Evolutionary conservation across 2,888 invertebrate genomes (phyloP).

Genomic region (Leptopilina syphax): DNA sequence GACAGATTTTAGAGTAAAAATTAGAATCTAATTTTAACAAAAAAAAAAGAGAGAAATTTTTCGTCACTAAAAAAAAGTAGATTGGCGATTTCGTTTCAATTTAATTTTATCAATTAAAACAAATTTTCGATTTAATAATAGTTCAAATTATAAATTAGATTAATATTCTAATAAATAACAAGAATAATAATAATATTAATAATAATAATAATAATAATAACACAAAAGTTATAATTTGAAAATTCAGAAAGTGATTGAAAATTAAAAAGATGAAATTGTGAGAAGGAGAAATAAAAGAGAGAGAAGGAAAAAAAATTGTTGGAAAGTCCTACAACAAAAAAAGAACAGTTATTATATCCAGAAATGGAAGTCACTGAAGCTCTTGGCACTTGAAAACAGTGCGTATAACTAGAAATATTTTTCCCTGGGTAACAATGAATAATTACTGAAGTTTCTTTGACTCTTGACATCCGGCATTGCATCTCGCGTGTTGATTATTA

Average conservation of each 20-base stretch:
- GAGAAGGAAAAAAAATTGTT: neutral
- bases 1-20: conserved; percentile 37
- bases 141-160: neutral
- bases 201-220: too few relatives aligned
- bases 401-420: conserved; percentile 4
- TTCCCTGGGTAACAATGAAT: conserved; percentile 31
- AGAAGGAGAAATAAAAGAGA: too few relatives aligned
- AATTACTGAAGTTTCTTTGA: conserved; percentile 29
- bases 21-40: conserved; percentile 28
- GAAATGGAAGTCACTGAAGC: conserved; percentile 17
- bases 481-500: neutral
- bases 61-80: conserved; percentile 8
- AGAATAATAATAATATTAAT: too few relatives aligned
- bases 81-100: neutral
- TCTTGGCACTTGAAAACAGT: conserved; percentile 23
- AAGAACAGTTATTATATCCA: neutral
- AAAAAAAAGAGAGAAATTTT: conserved; percentile 11
- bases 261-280: too few relatives aligned
- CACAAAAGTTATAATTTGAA: too few relatives aligned
- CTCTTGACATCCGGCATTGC: conserved; percentile 36
- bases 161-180: neutral
- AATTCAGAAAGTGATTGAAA: too few relatives aligned
- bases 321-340: neutral
- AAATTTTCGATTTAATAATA: too few relatives aligned
- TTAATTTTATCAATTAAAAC: too few relatives aligned